phyloP scores from a whole-genome alignment of 1,140 invertebrate genomes.

The Carposina sasakii region DNA sequence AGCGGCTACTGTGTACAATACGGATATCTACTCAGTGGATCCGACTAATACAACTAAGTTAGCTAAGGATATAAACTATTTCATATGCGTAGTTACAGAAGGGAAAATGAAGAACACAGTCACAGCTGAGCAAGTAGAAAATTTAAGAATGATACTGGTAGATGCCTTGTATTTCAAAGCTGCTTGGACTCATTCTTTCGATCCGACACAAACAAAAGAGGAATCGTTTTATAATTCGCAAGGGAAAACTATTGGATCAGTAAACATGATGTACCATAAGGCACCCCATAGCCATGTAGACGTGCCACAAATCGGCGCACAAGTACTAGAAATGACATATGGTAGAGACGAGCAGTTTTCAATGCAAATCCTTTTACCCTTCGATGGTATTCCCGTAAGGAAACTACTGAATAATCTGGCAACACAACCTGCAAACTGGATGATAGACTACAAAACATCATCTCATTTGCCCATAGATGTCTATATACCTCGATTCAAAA shows the following conservation, averaged over 20 bases:
- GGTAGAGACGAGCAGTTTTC: constrained; percentile 75
- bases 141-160: constrained; percentile 77
- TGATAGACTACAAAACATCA: constrained; percentile 59
- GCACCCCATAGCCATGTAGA: constrained; percentile 54
- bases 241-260: constrained; percentile 61
- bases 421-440: constrained; percentile 66
- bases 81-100: constrained; percentile 53
- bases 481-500: constrained; percentile 77
- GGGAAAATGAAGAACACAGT: constrained; percentile 48
- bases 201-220: constrained; percentile 71
- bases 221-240: constrained; percentile 68
- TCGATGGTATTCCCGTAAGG: constrained; percentile 53
- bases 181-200: constrained; percentile 79
- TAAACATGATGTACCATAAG: constrained; percentile 73
- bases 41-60: constrained; percentile 46
- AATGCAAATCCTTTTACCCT: constrained; percentile 80
- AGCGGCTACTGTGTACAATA: constrained; percentile 44
- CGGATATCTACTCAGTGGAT: constrained; percentile 49
- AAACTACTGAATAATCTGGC: constrained; percentile 64
- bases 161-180: constrained; percentile 87
- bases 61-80: constrained; percentile 56
- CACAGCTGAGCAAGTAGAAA: constrained; percentile 47
- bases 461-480: constrained; percentile 67
- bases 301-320: constrained; percentile 67
- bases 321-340: constrained; percentile 80